Conservation (phyloP, 1,140 invertebrate genomes). For the Acromyrmex charruanus region DNA sequence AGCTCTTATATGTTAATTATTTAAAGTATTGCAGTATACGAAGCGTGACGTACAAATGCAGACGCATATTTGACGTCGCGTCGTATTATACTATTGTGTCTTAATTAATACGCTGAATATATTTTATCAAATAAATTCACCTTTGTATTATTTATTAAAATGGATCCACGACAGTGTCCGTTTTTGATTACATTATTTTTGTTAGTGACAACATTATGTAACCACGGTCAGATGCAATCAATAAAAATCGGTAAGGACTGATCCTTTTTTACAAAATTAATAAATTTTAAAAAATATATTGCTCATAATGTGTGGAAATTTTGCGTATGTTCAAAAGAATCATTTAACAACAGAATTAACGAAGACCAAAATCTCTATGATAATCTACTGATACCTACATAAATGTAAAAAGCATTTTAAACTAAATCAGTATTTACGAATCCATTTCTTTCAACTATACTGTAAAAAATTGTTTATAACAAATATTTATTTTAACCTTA, state of each 20-base stretch:
- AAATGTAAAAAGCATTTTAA: neutral
- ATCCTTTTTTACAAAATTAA: neutral
- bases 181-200: neutral
- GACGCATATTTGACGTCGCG: too few relatives aligned
- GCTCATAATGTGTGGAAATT: too few relatives aligned
- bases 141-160: neutral
- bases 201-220: neutral
- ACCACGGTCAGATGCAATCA: neutral
- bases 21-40: too few relatives aligned
- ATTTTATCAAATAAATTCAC: neutral
- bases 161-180: neutral
- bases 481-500: too few relatives aligned
- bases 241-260: constrained; percentile 40
- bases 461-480: too few relatives aligned
- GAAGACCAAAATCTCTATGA: neutral
- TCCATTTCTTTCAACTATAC: too few relatives aligned
- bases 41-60: too few relatives aligned
- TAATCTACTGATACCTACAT: neutral
- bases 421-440: neutral
- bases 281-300: neutral
- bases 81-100: too few relatives aligned
- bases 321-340: neutral
- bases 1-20: too few relatives aligned
- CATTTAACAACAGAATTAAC: neutral
- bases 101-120: too few relatives aligned